phyloP scores from a whole-genome alignment of 2,113 vertebrate genomes.

The Bettongia penicillata region DNA sequence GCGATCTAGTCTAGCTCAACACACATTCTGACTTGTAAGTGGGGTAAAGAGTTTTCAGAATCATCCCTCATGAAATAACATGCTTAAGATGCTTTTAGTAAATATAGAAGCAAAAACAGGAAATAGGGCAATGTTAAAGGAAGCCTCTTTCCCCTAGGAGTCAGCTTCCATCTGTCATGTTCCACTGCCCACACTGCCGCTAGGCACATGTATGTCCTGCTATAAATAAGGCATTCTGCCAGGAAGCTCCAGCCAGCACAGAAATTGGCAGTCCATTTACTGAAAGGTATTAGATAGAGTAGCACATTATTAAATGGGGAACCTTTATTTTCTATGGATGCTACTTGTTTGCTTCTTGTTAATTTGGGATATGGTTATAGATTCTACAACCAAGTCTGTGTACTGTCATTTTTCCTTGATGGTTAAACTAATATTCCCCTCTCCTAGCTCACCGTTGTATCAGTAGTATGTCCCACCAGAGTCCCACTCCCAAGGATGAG shows the following conservation, averaged over 20 bases:
- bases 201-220: neutral
- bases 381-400: neutral
- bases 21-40: neutral
- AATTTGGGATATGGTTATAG: neutral
- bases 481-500: neutral
- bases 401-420: neutral
- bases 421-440: neutral
- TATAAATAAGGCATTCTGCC: constrained; percentile 53
- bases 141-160: constrained; percentile 33
- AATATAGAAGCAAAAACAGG: constrained; percentile 67
- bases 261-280: neutral
- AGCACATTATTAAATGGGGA: neutral
- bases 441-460: neutral
- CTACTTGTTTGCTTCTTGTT: neutral
- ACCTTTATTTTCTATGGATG: neutral
- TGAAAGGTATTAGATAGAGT: constrained; percentile 9
- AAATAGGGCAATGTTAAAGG: constrained; percentile 54
- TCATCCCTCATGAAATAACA: constrained; percentile 52
- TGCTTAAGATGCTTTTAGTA: constrained; percentile 47
- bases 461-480: neutral
- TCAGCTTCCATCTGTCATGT: constrained; percentile 14
- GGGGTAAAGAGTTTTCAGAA: constrained; percentile 28
- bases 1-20: neutral
- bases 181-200: constrained; percentile 14
- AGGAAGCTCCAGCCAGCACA: constrained; percentile 22